Evolutionary conservation across 1,140 invertebrate genomes (phyloP).

Genomic region (Papilio xuthus): DNA sequence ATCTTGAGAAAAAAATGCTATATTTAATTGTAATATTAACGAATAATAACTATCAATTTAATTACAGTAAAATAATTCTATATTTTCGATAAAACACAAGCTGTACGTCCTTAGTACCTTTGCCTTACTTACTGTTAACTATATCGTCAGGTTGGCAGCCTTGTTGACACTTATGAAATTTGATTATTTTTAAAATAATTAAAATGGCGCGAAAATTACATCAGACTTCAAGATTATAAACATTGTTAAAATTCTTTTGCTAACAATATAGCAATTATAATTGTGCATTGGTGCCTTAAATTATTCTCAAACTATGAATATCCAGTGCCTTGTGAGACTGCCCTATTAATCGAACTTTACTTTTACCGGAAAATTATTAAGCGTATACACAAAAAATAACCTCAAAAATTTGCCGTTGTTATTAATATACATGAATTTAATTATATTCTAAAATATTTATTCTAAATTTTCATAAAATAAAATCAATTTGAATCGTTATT

Average conservation of each 20-base stretch:
- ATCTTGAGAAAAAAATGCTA: too few relatives aligned
- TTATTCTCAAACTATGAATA: not conserved
- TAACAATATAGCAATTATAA: not conserved
- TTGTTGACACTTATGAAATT: not conserved
- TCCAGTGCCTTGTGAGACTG: not conserved
- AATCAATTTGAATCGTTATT: not conserved
- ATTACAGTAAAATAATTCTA: too few relatives aligned
- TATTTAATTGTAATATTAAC: too few relatives aligned
- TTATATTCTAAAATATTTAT: too few relatives aligned
- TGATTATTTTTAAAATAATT: not conserved
- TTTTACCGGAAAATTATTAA: too few relatives aligned
- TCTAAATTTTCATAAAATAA: not conserved
- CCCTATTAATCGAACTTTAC: too few relatives aligned
- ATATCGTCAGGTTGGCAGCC: not conserved
- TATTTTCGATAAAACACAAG: not conserved
- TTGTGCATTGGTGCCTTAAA: slow-evolving; percentile 5
- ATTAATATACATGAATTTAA: too few relatives aligned
- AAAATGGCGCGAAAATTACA: not conserved
- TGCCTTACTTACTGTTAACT: not conserved
- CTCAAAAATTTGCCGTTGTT: not conserved
- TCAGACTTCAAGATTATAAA: not conserved
- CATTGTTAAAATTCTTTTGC: not conserved
- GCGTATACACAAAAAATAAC: not conserved
- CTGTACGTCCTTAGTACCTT: not conserved
- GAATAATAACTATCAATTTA: too few relatives aligned